Base-by-base conservation (phyloP, 2,888 invertebrate species). In the Lacanobia wlatinum region DNA sequence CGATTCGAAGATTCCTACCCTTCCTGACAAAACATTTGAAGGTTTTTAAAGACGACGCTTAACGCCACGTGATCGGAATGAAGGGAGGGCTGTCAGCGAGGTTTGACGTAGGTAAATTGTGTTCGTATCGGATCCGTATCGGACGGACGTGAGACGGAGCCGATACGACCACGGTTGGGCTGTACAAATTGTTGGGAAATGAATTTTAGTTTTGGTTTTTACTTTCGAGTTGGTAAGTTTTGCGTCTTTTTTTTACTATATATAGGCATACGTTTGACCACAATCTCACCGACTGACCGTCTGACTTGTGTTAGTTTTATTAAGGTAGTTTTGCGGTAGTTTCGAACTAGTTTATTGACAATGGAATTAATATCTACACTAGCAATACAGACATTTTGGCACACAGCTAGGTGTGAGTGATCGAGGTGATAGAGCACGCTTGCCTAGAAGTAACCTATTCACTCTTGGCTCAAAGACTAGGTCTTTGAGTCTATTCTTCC, bases 41-140 rank as follows among this genome's bases (percentile, higher is more conserved):
- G 73, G 80, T 84, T 84, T 82, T 81, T 84, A 85, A 84, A 84
- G 83, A 86, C 84, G 84, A 83, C 84, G 88, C 85, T 84, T 79
- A 72, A 62, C 62, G 68, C 71, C 74, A 74, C 85, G 82, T 79
- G 84, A 67, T 75, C 71, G 40, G 88, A 84, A 86, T 84, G 65
- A 71, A 58, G 69, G 76, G 77, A 56, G 50, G 38, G 70, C 79
- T 87, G 87, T 87, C 87, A 87, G 52, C 70, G 62, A 61, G 65
- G 73, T 77, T 84, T 92, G 92, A 92, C 84, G 88, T 90, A 92
- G 92, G 92, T 92, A 91, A 92, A 92, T 92, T 91, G 92, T 91
- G 87, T 86, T 82, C 83, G 85, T 85, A 87, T 89, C 90, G 85
- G 75, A 60, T 40, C 23, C 66, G 78, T 65, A 78, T 78, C 82